Conservation (phyloP, 2,888 invertebrate genomes). For the Boloria euphrosyne region DNA sequence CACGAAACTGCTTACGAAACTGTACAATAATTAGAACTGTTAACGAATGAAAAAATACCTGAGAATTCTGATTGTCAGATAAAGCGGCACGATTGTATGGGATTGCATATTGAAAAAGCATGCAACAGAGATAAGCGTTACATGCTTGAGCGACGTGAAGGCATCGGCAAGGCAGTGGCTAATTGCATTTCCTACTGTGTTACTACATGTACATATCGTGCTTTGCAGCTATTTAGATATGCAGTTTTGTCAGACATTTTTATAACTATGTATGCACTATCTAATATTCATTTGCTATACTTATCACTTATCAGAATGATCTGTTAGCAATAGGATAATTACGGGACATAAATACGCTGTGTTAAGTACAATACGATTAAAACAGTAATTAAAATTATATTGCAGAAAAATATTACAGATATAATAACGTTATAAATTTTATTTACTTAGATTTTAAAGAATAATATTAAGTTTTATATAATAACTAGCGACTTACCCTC, state of each 20-base stretch:
- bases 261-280: conserved; percentile 31
- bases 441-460: no score
- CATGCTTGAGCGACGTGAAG: conserved; percentile 72
- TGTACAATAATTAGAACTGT: conserved; percentile 74
- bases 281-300: conserved; percentile 19
- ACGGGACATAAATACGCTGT: background rate
- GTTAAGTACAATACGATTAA: conserved; percentile 4
- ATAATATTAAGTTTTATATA: no score
- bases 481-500: no score
- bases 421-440: background rate
- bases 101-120: conserved; percentile 82
- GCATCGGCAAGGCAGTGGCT: conserved; percentile 67
- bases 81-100: conserved; percentile 74
- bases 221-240: conserved; percentile 36
- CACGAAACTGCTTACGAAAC: conserved; percentile 77
- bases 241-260: conserved; percentile 34
- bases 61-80: conserved; percentile 79
- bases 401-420: background rate
- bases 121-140: conserved; percentile 81
- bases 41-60: conserved; percentile 75
- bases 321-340: conserved; percentile 20
- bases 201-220: conserved; percentile 63
- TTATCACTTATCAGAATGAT: conserved; percentile 24
- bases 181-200: conserved; percentile 80
- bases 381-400: conserved; percentile 4